phyloP scores from a whole-genome alignment of 2,797 vertebrate species.

The Cyprinella venusta region DNA sequence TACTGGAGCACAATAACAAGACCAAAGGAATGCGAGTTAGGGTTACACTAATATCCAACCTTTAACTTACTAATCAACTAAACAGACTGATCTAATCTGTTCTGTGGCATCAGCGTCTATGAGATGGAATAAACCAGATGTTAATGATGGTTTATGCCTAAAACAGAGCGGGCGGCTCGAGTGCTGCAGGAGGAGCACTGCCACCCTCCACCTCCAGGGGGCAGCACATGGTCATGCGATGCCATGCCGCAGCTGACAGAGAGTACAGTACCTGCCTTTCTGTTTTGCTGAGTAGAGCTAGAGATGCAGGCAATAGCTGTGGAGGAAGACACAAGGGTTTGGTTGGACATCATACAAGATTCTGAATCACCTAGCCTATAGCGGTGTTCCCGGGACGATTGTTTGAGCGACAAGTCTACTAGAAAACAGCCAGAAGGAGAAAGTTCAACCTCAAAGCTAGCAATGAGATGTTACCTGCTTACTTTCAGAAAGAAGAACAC shows the following conservation, averaged over 20 bases:
- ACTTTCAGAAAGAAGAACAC: slow-evolving; percentile 24
- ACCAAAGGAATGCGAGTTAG: neutral
- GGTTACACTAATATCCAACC: neutral
- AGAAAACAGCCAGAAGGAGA: neutral
- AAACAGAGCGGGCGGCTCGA: slow-evolving; percentile 25
- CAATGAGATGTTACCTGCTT: neutral
- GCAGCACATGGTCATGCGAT: slow-evolving; percentile 53
- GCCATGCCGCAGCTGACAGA: slow-evolving; percentile 58
- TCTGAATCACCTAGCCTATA: neutral
- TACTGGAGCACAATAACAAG: neutral
- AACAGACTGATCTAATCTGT: neutral
- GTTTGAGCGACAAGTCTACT: neutral
- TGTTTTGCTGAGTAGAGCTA: slow-evolving; percentile 77
- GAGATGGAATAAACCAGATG: slow-evolving; percentile 43
- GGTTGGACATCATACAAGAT: slow-evolving; percentile 26
- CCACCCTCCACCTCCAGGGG: slow-evolving; percentile 15
- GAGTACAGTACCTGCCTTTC: slow-evolving; percentile 82
- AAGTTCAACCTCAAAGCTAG: neutral
- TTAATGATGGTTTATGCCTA: slow-evolving; percentile 35
- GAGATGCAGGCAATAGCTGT: slow-evolving; percentile 78
- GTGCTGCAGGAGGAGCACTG: slow-evolving; percentile 20
- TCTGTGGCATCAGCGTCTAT: neutral
- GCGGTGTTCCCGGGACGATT: neutral
- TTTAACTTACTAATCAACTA: neutral
- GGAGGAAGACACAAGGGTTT: slow-evolving; percentile 70